Percentiles rank a stretch among this genome's conserved stretches.
Evolutionary conservation across 2,888 invertebrate genomes (phyloP).

Genomic region (Campoletis raptor): DNA sequence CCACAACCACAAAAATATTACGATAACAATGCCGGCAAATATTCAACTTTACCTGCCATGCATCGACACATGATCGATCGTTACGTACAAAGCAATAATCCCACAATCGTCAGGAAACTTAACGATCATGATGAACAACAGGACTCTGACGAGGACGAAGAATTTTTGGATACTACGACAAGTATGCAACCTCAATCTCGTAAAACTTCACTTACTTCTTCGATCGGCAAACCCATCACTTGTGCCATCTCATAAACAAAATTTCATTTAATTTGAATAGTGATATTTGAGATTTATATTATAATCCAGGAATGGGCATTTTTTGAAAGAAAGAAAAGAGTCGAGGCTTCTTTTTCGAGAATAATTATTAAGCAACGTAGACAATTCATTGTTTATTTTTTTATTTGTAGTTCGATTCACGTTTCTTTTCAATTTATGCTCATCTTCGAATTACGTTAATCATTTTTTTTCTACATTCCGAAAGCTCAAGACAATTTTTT

Average conservation of each 20-base stretch:
- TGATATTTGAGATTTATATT: conserved; percentile 18
- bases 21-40: conserved; percentile 20
- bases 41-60: conserved; percentile 52
- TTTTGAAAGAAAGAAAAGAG: not conserved
- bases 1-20: conserved; percentile 62
- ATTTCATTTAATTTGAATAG: conserved; percentile 15
- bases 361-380: not conserved
- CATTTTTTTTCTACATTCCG: not conserved
- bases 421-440: not conserved
- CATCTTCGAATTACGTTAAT: not conserved
- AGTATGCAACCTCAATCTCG: conserved; percentile 75
- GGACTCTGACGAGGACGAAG: conserved; percentile 80
- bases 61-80: conserved; percentile 79
- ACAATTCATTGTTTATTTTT: not conserved
- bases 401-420: not conserved
- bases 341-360: not conserved
- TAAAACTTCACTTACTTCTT: conserved; percentile 79
- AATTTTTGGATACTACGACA: conserved; percentile 82
- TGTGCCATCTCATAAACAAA: conserved; percentile 67
- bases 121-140: conserved; percentile 60
- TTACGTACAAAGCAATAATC: conserved; percentile 74
- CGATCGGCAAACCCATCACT: conserved; percentile 53
- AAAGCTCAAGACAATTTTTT: not conserved
- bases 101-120: conserved; percentile 23
- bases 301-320: conserved; percentile 1